A percentile compares a stretch with the other conserved stretches of the same genome.
These are phyloP conservation scores for Gallinago solitaria DNA, from an alignment of 2,797 vertebrate species.

Conservation along the genomic window DNA sequence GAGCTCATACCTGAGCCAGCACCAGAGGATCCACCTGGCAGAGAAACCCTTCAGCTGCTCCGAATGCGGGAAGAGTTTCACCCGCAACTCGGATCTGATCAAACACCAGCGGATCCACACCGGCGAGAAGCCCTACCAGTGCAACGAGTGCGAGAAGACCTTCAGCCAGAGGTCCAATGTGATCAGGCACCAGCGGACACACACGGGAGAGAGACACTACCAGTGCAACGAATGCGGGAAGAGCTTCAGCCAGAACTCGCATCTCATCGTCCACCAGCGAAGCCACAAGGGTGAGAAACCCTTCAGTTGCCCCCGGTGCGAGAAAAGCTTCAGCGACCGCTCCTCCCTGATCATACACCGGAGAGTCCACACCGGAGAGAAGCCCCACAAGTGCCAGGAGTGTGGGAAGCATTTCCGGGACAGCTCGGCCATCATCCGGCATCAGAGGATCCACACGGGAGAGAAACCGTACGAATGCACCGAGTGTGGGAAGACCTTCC, in stretches of 20 bases:
- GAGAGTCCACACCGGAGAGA: slow-evolving; percentile 69
- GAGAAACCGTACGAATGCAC: slow-evolving; percentile 45
- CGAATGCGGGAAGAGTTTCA: slow-evolving; percentile 71
- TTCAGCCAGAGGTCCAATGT: slow-evolving; percentile 76
- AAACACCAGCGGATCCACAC: slow-evolving; percentile 67
- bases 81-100: slow-evolving; percentile 58
- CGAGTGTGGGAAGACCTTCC: slow-evolving; percentile 44
- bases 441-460: slow-evolving; percentile 53
- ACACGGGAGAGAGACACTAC: slow-evolving; percentile 72
- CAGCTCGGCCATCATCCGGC: slow-evolving; percentile 63
- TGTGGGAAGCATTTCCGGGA: slow-evolving; percentile 65
- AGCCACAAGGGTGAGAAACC: slow-evolving; percentile 69
- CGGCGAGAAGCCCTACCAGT: slow-evolving; percentile 53
- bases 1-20: slow-evolving; percentile 46
- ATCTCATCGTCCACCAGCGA: slow-evolving; percentile 63
- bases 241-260: slow-evolving; percentile 67
- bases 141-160: slow-evolving; percentile 42
- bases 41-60: slow-evolving; percentile 73
- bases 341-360: slow-evolving; percentile 60
- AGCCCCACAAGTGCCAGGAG: slow-evolving; percentile 65
- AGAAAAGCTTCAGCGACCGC: slow-evolving; percentile 50
- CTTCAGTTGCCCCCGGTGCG: background rate
- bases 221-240: slow-evolving; percentile 66
- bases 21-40: slow-evolving; percentile 60
- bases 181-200: slow-evolving; percentile 75